Conservation (phyloP, 2,797 vertebrate genomes). For the Phalloptychus januarius region DNA sequence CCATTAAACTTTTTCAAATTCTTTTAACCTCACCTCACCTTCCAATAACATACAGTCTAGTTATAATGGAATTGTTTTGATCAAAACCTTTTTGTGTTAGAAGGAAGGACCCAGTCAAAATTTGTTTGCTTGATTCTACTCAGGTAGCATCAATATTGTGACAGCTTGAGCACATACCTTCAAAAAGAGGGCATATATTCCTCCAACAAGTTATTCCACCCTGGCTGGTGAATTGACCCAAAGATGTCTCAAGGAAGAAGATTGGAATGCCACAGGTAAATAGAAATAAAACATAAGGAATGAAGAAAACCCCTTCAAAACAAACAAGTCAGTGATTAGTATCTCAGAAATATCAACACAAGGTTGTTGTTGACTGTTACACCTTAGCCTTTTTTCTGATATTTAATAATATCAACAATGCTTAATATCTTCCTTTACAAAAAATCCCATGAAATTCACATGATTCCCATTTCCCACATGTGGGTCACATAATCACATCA, state of each 20-base stretch:
- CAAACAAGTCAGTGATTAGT: conserved; percentile 13
- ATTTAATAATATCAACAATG: not conserved
- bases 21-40: too few relatives aligned
- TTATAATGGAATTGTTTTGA: not conserved
- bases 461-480: too few relatives aligned
- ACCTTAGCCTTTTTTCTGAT: not conserved
- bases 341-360: not conserved
- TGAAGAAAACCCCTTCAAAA: conserved; percentile 79
- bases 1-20: not conserved
- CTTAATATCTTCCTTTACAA: not conserved
- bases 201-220: conserved; percentile 83
- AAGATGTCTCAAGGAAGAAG: conserved; percentile 81
- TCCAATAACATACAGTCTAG: too few relatives aligned
- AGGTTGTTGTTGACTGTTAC: not conserved
- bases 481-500: too few relatives aligned
- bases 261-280: conserved; percentile 82
- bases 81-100: not conserved
- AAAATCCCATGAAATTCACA: too few relatives aligned
- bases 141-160: not conserved
- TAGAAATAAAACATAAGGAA: conserved; percentile 82
- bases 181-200: conserved; percentile 82
- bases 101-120: not conserved
- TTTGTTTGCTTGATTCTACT: not conserved
- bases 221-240: conserved; percentile 84
- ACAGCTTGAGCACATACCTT: conserved; percentile 61